phyloP scores from a whole-genome alignment of 2,888 invertebrate species.

The Aproaerema taeniolella region DNA sequence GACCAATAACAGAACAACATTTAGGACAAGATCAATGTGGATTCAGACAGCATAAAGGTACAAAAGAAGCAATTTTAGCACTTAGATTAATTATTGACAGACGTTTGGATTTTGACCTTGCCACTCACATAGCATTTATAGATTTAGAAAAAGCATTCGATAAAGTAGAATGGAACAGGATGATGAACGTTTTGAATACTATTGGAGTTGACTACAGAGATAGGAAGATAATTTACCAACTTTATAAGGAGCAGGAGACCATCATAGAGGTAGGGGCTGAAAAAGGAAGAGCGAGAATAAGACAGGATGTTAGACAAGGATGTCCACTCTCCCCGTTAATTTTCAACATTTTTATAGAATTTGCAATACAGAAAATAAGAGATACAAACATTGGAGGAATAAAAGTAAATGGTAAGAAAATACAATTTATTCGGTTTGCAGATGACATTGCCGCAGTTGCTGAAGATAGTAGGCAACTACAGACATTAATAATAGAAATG shows the following conservation, averaged over 20 bases:
- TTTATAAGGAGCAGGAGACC: too few species aligned
- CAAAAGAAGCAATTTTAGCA: not conserved
- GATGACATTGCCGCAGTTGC: too few species aligned
- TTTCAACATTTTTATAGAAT: too few species aligned
- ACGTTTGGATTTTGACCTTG: not conserved
- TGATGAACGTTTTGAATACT: not conserved
- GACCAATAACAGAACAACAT: not conserved
- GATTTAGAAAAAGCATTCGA: too few species aligned
- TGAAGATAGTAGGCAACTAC: too few species aligned
- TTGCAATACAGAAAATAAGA: too few species aligned
- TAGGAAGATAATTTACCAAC: not conserved
- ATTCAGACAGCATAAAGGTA: constrained; percentile 1
- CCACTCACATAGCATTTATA: not conserved
- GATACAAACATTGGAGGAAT: too few species aligned
- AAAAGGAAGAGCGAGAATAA: not conserved
- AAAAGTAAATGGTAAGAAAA: too few species aligned
- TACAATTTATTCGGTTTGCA: too few species aligned
- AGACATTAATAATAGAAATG: too few species aligned
- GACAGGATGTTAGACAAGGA: not conserved
- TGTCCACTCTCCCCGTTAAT: too few species aligned
- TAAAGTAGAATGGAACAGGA: not conserved
- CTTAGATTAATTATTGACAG: not conserved
- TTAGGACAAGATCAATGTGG: constrained; percentile 1
- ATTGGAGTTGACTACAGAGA: too few species aligned
- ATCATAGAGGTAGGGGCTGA: not conserved